Evolutionary conservation across 1,140 invertebrate species (phyloP), one percentile per base, ranked within the genome.

Genomic region (Sarcophaga bullata): DNA sequence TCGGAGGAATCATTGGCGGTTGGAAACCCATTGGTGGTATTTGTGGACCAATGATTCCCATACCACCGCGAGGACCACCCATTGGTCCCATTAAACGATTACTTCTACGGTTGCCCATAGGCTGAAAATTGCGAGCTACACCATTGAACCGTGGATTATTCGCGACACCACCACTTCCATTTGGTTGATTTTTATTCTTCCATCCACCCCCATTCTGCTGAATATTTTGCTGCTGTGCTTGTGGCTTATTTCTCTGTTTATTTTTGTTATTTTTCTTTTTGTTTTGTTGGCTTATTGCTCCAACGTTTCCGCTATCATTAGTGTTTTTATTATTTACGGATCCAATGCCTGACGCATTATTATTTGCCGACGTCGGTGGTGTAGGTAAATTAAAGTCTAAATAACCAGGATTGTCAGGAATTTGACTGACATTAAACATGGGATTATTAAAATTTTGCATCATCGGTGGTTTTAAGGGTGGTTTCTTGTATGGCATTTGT

Each of bases 331-430:
- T 73, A 48, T 37, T 25, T 9, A 48, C 49, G 9, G 62, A 25
- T n/a, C 62, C 17, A 68, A 19, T 68, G 19, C 62, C 62, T 25
- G 62, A 19, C 62, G 62, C 62, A 68, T 68, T 68, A 25, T 72
- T 72, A 78, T 78, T 78, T 49, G 13, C 62, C 13, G 52, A 19
- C 37, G 80, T 80, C 13, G 82, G 81, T 15, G 84, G 83, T 8
- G 86, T 49, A 0, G 88, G 88, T 11, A 84, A 84, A 82, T 88
- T 90, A 13, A 90, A 90, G 83, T 90, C 89, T 25, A 89, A 85
- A 80, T 90, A 90, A 8, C 90, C 87, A 4, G 89, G 86, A 85
- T 90, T 89, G 80, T 87, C 86, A n/a, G 88, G 89, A 83, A 90
- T 90, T 80, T 90, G 89, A 83, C 86, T 86, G 52, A 87, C 81